phyloP scores from a whole-genome alignment of 2,888 invertebrate genomes.

The Caenorhabditis doughertyi region DNA sequence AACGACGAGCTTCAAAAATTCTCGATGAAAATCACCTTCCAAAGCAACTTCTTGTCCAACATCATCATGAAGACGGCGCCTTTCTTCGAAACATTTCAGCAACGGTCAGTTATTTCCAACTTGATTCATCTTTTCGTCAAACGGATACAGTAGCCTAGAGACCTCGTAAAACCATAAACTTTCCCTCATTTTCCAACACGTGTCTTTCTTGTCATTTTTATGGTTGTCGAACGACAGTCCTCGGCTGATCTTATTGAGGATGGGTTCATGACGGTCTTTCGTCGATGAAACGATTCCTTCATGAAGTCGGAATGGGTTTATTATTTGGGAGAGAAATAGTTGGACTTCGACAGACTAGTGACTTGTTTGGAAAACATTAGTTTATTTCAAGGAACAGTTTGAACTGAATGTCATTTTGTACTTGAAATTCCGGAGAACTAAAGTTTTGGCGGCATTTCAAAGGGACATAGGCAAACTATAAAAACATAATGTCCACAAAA shows the following conservation, averaged over 20 bases:
- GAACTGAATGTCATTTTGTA: background rate
- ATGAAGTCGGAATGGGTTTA: slow-evolving; percentile 26
- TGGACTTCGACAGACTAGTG: slow-evolving; percentile 39
- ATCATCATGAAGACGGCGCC: slow-evolving; percentile 66
- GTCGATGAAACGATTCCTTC: slow-evolving; percentile 50
- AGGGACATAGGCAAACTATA: background rate
- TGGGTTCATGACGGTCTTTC: slow-evolving; percentile 39
- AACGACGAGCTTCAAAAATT: slow-evolving; percentile 32
- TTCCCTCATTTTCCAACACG: slow-evolving; percentile 26
- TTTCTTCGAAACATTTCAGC: slow-evolving; percentile 73
- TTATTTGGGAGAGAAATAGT: slow-evolving; percentile 5
- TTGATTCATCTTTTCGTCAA: slow-evolving; percentile 20
- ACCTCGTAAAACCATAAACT: slow-evolving; percentile 28
- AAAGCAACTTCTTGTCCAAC: slow-evolving; percentile 73
- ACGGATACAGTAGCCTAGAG: slow-evolving; percentile 38
- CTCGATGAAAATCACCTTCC: slow-evolving; percentile 73
- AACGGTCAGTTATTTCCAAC: slow-evolving; percentile 67
- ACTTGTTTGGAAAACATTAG: slow-evolving; percentile 22
- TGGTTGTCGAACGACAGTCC: slow-evolving; percentile 38
- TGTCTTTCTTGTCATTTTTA: slow-evolving; percentile 38
- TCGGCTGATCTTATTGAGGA: slow-evolving; percentile 10
- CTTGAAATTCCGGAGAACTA: background rate
- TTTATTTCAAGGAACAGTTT: background rate
- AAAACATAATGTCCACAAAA: too few relatives aligned
- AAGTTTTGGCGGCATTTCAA: background rate